Base-by-base conservation (phyloP, 2,113 vertebrate species). In the Spea bombifrons region DNA sequence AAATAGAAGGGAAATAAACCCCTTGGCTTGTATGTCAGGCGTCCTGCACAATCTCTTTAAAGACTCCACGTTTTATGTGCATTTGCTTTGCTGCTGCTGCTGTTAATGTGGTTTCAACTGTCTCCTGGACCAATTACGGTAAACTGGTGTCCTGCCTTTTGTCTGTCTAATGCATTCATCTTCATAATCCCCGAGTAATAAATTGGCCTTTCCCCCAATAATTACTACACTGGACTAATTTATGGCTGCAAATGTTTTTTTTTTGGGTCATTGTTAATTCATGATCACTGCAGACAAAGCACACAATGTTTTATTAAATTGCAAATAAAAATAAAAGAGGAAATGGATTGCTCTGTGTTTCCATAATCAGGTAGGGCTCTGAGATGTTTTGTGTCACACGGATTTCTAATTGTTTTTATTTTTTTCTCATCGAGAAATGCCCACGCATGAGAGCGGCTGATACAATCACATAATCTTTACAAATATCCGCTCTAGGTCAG, bases 111-210 rank as follows among this genome's bases (percentile, higher is more conserved):
- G n/a, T 78, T 84, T 75, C 66, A 83, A 80, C 82, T 80, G 66
- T 81, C 80, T 84, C 75, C 65, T 83, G 79, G 1, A 78, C 75
- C 81, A 65, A 70, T 76, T 75, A 80, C 75, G 78, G 73, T 83
- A 79, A 81, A 78, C 64, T 74, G 64, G 64, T 80, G 77, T 73
- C 77, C 80, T 83, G 77, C 63, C 81, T 80, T 70, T 67, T 84
- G 73, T 82, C 73, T 86, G 61, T 61, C n/a, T 76, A 44, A 82
- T 81, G 70, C 82, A 85, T 85, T 77, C 76, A 83, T 86, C 84
- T 86, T 81, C 81, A 84, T 84, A 83, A 87, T 83, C 84, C 85
- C 81, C 71, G 66, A 82, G 72, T 61, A 64, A 79, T 75, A 80
- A 81, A 85, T 80, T 74, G 76, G 72, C 71, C 81, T 83, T 82